Evolutionary conservation across 2,113 vertebrate species (phyloP), one percentile per base, ranked within the genome.

Genomic region (Odobenus rosmarus): DNA sequence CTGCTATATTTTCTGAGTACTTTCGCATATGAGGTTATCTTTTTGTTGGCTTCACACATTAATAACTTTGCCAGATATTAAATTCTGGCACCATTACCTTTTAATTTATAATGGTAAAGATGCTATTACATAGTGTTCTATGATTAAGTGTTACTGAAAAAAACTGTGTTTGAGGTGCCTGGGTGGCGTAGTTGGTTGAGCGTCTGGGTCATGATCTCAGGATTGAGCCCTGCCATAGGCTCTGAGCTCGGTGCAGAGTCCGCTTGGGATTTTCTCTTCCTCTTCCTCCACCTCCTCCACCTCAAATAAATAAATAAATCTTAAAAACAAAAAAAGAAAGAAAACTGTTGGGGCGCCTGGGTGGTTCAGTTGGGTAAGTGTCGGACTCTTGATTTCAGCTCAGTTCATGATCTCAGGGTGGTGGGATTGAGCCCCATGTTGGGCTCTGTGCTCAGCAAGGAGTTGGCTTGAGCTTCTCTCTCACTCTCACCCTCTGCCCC

Each of bases 11-110:
- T 88, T 87, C 51, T 46, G 51, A 95, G 31, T 53, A 15, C n/a
- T 51, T 59, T 53, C 36, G 71, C 49, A 77, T 49, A 16, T 82
- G 31, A 81, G 4, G 15, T 49, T 74, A 23, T 85, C 39, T 89
- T 74, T 94, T 74, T 85, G 64, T 26, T 96, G 74, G 28, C 59
- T 92, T 85, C 24, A 97, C 9, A 39, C 5, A 36, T 21, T 94
- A 67, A 90, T 26, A 53, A 51, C 42, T 72, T 91, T 95, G 19
- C 46, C 24, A 72, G 84, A 62, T 77, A 82, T 12, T 82, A 6
- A 92, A 89, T 89, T 88, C 42, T 89, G 26, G 26, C 26, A 42
- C 9, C 4, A 49, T 67, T 87, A 55, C 57, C 36, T 53, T 88
- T 91, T 62, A 71, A 81, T 33, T 71, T 69, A 18, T 42, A 80